Evolutionary conservation across 1,140 invertebrate species (phyloP).

Genomic region (Muscidifurax raptorellus): DNA sequence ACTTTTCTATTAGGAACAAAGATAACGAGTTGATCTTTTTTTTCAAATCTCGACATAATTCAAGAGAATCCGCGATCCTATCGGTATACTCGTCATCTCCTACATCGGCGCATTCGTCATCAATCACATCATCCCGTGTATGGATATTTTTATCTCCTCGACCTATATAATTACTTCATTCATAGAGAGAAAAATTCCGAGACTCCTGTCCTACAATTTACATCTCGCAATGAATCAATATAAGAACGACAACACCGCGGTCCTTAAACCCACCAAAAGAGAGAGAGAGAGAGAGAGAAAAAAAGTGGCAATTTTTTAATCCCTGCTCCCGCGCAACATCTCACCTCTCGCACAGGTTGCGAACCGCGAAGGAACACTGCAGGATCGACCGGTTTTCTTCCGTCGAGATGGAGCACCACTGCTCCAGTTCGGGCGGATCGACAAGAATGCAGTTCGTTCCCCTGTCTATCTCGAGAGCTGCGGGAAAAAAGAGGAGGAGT

Average conservation of each 20-base stretch:
- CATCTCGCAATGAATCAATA: too few species aligned
- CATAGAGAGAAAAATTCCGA: not conserved
- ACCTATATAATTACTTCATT: slow-evolving; percentile 19
- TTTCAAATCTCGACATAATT: not conserved
- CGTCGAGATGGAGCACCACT: slow-evolving; percentile 10
- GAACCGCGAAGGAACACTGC: not conserved
- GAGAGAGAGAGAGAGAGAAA: not conserved
- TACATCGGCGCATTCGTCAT: not conserved
- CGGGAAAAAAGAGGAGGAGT: not conserved
- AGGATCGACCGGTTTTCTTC: not conserved
- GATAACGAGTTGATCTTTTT: too few species aligned
- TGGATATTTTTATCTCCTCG: not conserved
- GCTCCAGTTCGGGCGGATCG: slow-evolving; percentile 38
- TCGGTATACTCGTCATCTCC: not conserved
- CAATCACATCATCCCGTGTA: not conserved
- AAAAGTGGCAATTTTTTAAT: slow-evolving; percentile 10
- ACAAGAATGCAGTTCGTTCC: slow-evolving; percentile 29
- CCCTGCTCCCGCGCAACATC: slow-evolving; percentile 14
- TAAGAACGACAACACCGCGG: too few species aligned
- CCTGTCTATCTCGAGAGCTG: too few species aligned
- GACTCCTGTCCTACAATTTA: too few species aligned
- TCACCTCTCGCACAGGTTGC: slow-evolving; percentile 20
- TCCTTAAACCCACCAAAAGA: too few species aligned
- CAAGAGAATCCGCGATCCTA: not conserved
- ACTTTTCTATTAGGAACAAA: too few species aligned